Evolutionary conservation across 2,797 vertebrate species (phyloP), one percentile per base, ranked within the genome.

Genomic region (Amniataba percoides): DNA sequence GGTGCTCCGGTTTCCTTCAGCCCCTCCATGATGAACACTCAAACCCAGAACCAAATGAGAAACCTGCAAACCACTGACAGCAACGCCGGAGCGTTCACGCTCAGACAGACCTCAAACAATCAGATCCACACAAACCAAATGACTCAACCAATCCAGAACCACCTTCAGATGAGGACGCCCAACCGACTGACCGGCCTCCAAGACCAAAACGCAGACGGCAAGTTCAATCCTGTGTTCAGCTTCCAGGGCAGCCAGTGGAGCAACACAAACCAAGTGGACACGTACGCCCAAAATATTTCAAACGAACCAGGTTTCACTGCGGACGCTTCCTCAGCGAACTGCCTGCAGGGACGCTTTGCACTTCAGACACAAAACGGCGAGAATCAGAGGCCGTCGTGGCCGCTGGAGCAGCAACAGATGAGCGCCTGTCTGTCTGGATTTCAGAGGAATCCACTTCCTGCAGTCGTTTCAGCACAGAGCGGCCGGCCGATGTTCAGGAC

Each of bases 161-260:
- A 85, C 23, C 51, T 74, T 2, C 74, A 67, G 60, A 71, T 71
- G 63, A 69, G 71, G 34, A 46, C 36, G 34, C 25, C 74, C 2
- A 23, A 40, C 77, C 57, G 77, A 0, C 64, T 73, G 0, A 14
- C 86, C 8, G 52, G 62, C 55, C 76, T 91, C 45, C 87, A 73
- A 57, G 79, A 87, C 71, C 89, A 88, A 8, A 88, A 40, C 23
- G 10, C 70, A 3, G 60, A 71, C 7, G 60, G 45, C 18, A 63
- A 63, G 3, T 39, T 78, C 2, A 81, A 77, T 27, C 56, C 78
- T 0, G 59, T 71, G 12, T 84, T 85, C 46, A 59, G 43, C 27
- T 81, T 74, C 18, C 88, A 86, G 51, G 82, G 78, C 7, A 73
- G 43, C 74, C 89, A 84, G 74, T 93, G 93, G 94, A 71, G 21